A percentile compares a stretch with the other conserved stretches of the same genome.
Evolutionary conservation across 2,113 vertebrate genomes (phyloP).

Genomic region (Corythaixoides concolor): DNA sequence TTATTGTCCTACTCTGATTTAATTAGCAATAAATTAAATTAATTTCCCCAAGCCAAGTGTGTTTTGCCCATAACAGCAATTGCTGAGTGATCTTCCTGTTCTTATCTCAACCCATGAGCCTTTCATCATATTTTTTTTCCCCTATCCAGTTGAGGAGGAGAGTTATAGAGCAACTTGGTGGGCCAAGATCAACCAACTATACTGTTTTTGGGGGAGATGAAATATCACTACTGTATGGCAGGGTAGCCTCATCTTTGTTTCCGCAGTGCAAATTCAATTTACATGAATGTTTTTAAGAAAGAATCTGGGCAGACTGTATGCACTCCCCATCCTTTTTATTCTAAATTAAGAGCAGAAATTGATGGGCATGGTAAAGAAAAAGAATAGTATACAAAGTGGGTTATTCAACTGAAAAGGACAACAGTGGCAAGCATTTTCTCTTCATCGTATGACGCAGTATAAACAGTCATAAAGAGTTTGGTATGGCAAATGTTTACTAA

Average conservation of each 20-base stretch:
- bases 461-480: background rate
- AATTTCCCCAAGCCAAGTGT: background rate
- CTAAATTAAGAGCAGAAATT: background rate
- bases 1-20: background rate
- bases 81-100: background rate
- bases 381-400: background rate
- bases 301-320: background rate
- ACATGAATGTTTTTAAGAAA: background rate
- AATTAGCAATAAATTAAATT: background rate
- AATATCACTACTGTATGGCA: background rate
- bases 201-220: background rate
- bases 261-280: background rate
- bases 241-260: background rate
- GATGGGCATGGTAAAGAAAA: background rate
- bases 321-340: background rate
- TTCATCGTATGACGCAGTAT: background rate
- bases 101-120: accelerated
- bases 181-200: background rate
- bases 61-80: background rate
- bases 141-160: background rate
- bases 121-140: background rate
- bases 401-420: background rate
- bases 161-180: background rate
- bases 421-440: background rate
- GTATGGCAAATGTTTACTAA: background rate